Conservation (phyloP, 2,888 invertebrate genomes). For the Gortyna flavago region DNA sequence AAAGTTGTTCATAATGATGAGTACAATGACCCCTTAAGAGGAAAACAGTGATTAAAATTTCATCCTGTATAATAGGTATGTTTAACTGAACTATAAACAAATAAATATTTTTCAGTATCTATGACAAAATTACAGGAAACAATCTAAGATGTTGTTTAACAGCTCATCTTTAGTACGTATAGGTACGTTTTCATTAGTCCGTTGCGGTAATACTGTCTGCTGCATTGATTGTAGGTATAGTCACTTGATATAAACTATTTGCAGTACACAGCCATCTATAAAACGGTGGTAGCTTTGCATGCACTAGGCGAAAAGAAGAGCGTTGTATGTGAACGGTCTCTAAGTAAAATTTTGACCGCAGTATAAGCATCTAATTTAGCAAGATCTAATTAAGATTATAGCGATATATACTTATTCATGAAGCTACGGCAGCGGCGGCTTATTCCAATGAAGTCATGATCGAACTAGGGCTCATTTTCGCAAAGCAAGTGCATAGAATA, state of each 20-base stretch:
- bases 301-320: slow-evolving; percentile 8
- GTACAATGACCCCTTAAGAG: too few species aligned
- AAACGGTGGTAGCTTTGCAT: background rate
- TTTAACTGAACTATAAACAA: too few species aligned
- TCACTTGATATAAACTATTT: slow-evolving; percentile 18
- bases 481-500: background rate
- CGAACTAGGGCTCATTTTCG: slow-evolving; percentile 6
- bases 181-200: background rate
- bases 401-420: slow-evolving; percentile 27
- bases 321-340: background rate
- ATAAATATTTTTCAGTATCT: too few species aligned
- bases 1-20: too few species aligned
- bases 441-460: slow-evolving; percentile 3
- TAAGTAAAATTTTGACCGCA: slow-evolving; percentile 10
- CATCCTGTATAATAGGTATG: too few species aligned
- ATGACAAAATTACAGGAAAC: too few species aligned
- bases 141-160: too few species aligned
- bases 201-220: background rate
- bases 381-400: slow-evolving; percentile 47
- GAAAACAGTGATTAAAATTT: too few species aligned
- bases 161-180: too few species aligned
- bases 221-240: slow-evolving; percentile 30
- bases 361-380: slow-evolving; percentile 19
- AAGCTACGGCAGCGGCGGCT: background rate
- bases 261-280: background rate